phyloP scores from a whole-genome alignment of 2,888 invertebrate species.

The Imbricaverruca yamaguchii region DNA sequence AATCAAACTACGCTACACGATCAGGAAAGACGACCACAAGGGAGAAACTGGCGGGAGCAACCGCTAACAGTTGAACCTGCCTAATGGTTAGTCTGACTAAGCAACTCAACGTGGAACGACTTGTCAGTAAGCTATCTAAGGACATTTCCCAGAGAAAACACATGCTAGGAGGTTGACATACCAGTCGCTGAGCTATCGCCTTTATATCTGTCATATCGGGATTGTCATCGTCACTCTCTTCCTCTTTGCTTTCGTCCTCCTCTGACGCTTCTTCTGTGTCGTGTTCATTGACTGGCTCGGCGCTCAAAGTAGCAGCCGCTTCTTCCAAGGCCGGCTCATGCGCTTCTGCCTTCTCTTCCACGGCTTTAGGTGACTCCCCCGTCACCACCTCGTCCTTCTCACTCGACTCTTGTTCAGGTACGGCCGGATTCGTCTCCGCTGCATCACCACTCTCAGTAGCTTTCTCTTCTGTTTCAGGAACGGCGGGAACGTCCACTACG shows the following conservation, averaged over 20 bases:
- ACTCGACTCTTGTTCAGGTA: background rate
- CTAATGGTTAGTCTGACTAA: too few species aligned
- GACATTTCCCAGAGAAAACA: too few species aligned
- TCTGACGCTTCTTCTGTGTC: background rate
- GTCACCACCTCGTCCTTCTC: too few species aligned
- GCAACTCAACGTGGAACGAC: too few species aligned
- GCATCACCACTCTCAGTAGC: background rate
- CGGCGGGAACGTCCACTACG: background rate
- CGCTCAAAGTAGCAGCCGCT: background rate
- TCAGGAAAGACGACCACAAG: too few species aligned
- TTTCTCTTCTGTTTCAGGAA: background rate
- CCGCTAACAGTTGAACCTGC: too few species aligned
- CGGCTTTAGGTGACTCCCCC: background rate
- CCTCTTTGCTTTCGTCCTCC: background rate
- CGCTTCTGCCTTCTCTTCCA: background rate
- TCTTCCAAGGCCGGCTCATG: background rate
- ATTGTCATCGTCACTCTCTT: background rate
- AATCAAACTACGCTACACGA: too few species aligned
- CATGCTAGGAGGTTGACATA: background rate
- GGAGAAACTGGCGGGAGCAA: too few species aligned
- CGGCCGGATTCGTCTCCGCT: background rate
- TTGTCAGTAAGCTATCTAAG: too few species aligned
- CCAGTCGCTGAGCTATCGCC: background rate
- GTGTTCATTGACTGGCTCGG: background rate
- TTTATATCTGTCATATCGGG: background rate